These are phyloP conservation scores for Gerris lacustris DNA, from an alignment of 2,888 invertebrate species.

Conservation along the genomic window DNA sequence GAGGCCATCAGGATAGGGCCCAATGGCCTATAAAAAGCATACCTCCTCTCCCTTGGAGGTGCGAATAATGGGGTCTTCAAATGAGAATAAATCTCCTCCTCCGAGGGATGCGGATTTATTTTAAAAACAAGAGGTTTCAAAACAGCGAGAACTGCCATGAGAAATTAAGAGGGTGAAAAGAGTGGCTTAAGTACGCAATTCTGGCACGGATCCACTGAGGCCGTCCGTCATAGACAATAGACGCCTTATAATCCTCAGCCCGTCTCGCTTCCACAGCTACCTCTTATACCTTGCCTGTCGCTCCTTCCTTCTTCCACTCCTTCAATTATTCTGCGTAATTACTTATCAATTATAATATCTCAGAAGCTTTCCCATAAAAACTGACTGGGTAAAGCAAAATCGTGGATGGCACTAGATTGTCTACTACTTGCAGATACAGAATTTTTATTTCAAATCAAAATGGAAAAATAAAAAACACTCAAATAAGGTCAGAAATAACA, in stretches of 20 bases:
- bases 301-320: background rate
- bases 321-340: background rate
- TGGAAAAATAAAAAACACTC: no score
- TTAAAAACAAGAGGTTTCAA: slow-evolving; percentile 22
- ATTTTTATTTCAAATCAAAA: no score
- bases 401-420: no score
- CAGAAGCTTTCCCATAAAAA: background rate
- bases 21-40: slow-evolving; percentile 9
- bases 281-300: background rate
- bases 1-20: background rate
- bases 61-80: slow-evolving; percentile 12
- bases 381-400: no score
- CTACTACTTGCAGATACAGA: no score
- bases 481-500: no score
- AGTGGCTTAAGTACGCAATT: slow-evolving; percentile 21
- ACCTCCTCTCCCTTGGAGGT: background rate
- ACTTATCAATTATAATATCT: background rate
- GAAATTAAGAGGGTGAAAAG: slow-evolving; percentile 23
- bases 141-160: slow-evolving; percentile 18
- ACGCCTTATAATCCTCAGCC: background rate
- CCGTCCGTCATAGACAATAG: slow-evolving; percentile 6
- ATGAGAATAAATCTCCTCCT: slow-evolving; percentile 18
- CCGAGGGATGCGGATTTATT: slow-evolving; percentile 21
- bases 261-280: background rate
- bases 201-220: slow-evolving; percentile 20